Percentiles rank a stretch among this genome's conserved stretches.
phyloP scores from a whole-genome alignment of 2,113 vertebrate species.

The Callorhinus ursinus region DNA sequence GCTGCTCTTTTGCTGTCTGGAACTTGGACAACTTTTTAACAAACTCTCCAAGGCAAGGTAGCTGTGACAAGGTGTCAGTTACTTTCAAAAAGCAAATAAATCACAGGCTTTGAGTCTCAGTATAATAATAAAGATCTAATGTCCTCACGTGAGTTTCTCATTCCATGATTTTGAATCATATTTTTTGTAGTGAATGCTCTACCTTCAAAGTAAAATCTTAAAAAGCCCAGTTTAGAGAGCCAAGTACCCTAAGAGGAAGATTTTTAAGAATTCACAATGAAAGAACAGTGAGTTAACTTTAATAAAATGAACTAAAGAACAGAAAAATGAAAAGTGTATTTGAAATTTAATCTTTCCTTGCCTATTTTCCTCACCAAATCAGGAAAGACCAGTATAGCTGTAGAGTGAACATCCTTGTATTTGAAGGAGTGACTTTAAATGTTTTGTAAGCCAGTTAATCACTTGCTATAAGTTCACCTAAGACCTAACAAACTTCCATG shows the following conservation, averaged over 20 bases:
- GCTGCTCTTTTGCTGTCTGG: constrained; percentile 81
- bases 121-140: constrained; percentile 69
- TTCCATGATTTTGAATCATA: constrained; percentile 51
- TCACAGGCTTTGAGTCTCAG: constrained; percentile 73
- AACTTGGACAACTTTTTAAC: constrained; percentile 84
- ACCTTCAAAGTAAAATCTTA: constrained; percentile 56
- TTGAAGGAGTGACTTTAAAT: background rate
- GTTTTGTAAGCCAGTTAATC: constrained; percentile 21
- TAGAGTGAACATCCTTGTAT: background rate
- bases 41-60: constrained; percentile 82
- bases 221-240: background rate
- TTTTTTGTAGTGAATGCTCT: constrained; percentile 14
- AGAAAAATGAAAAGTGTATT: background rate
- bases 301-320: background rate
- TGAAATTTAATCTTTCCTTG: constrained; percentile 24
- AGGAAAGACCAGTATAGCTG: background rate
- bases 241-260: background rate
- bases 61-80: constrained; percentile 82
- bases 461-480: background rate
- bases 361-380: constrained; percentile 2
- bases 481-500: background rate
- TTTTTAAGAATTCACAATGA: constrained; percentile 28
- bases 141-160: constrained; percentile 80
- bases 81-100: constrained; percentile 75
- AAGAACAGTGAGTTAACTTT: constrained; percentile 20